Percentiles rank a stretch among this genome's conserved stretches.
Conservation (phyloP, 2,888 invertebrate species). For the Trachelus iudaicus region DNA sequence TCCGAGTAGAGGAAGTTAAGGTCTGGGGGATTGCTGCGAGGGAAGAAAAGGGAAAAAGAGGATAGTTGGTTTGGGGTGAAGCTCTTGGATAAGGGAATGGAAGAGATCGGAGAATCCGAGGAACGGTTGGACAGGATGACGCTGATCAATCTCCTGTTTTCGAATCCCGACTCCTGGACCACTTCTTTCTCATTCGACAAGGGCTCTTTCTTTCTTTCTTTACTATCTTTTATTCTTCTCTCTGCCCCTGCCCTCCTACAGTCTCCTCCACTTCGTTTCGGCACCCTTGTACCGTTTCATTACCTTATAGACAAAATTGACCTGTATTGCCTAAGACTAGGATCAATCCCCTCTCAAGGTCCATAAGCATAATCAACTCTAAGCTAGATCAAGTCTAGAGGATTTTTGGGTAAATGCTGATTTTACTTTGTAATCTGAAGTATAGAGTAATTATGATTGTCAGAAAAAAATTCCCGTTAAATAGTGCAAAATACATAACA, state of each 20-base stretch:
- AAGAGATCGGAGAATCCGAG: slow-evolving; percentile 29
- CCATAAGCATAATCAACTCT: not conserved
- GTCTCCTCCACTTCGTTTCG: not conserved
- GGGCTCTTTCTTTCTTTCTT: slow-evolving; percentile 22
- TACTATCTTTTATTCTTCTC: not conserved
- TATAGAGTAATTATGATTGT: not conserved
- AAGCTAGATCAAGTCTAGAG: not conserved
- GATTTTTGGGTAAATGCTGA: not conserved
- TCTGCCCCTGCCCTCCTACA: not conserved
- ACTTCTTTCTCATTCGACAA: not conserved
- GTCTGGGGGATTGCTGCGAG: slow-evolving; percentile 19
- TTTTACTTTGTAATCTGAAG: not conserved
- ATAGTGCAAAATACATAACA: not conserved
- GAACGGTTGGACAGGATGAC: slow-evolving; percentile 53
- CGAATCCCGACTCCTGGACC: slow-evolving; percentile 36
- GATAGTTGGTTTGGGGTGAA: slow-evolving; percentile 5
- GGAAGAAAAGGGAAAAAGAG: slow-evolving; percentile 21
- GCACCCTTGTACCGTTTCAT: not conserved
- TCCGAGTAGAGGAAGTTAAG: slow-evolving; percentile 39
- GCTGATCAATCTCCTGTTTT: slow-evolving; percentile 59
- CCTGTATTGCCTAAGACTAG: not conserved
- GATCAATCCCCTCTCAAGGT: too few relatives aligned
- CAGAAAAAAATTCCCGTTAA: not conserved
- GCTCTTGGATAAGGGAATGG: slow-evolving; percentile 2
- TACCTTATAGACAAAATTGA: not conserved